Evolutionary conservation across 1,140 invertebrate species (phyloP), one percentile per base, ranked within the genome.

Genomic region (Philopotamus ludificatus): DNA sequence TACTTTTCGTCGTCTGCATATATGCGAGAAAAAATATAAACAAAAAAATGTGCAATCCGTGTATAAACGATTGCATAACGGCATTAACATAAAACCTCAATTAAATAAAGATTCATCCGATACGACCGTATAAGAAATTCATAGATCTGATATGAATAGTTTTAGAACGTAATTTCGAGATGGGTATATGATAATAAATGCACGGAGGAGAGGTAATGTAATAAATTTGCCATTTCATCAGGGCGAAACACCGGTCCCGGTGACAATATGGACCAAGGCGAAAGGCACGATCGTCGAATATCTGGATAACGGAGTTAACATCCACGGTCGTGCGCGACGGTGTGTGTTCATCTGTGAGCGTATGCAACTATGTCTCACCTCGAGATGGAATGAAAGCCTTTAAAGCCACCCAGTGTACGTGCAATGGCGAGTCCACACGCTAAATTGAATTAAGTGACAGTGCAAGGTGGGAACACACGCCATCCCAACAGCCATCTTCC

Each of bases 381-480:
- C 8, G 47, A 51, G 15, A 53, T n/a, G 42, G 45, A 60, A 23
- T 4, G 45, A 50, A 16, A 63, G 25, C 61, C 22, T 63, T 54
- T 44, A 53, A 55, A 63, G 21, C 39, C 42, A 26, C 26, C 7
- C 39, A 39, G 26, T 22, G 23, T 60, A 60, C 58, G 58, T 60
- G 58, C 41, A 15, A 45, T 22, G 8, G 50, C 51, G 34, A 54
- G 23, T 53, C 34, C 60, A 53, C 51, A 47, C 39, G 34, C 50
- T 34, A 63, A 63, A 63, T 63, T 55, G 61, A 63, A 63, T 63
- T 63, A 63, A 63, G 60, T 53, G 60, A 63, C 60, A 53, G 28
- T 18, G 25, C 47, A 21, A 39, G 47, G 50, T 26, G 50, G 22
- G 49, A 63, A 63, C 50, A 41, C 22, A 28, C 41, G 28, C 26